Conservation (phyloP, 35 echinoderm and acorn worm species). For the Ophioderma brevispina region DNA sequence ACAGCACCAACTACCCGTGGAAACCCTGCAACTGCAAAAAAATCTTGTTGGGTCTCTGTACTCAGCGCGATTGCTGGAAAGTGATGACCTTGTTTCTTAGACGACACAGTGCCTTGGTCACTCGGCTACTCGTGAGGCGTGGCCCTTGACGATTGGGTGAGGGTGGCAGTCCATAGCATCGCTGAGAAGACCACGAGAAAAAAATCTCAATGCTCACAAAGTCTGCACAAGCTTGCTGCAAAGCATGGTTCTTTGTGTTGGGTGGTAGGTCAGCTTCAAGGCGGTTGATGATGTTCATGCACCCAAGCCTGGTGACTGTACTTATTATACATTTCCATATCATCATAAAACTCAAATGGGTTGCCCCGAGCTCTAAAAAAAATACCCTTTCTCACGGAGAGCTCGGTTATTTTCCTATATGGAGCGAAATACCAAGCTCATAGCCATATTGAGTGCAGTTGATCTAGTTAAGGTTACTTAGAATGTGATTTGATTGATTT, state of each 20-base stretch:
- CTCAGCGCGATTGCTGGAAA: not conserved
- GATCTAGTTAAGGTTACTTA: too few relatives aligned
- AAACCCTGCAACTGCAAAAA: constrained; percentile 9
- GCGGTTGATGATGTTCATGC: not conserved
- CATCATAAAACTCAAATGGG: not conserved
- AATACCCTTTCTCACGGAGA: not conserved
- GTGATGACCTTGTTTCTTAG: not conserved
- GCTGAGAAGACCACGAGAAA: not conserved
- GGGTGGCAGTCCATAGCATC: not conserved
- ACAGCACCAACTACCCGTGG: constrained; percentile 23
- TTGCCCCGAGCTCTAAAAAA: not conserved
- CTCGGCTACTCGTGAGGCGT: not conserved
- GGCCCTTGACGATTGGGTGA: not conserved
- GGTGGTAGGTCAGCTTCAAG: not conserved
- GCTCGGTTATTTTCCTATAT: too few relatives aligned
- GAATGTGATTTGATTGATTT: too few relatives aligned
- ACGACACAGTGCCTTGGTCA: not conserved
- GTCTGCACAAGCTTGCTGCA: not conserved
- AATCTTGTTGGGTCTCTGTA: constrained; percentile 18
- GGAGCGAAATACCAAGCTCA: too few relatives aligned
- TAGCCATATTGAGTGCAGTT: too few relatives aligned
- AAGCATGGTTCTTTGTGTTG: not conserved
- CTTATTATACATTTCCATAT: not conserved
- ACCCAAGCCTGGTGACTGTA: not conserved
- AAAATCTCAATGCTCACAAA: not conserved